These are phyloP conservation scores for Himalopsyche japonica DNA, from an alignment of 2,888 invertebrate genomes.

Conservation along the genomic window DNA sequence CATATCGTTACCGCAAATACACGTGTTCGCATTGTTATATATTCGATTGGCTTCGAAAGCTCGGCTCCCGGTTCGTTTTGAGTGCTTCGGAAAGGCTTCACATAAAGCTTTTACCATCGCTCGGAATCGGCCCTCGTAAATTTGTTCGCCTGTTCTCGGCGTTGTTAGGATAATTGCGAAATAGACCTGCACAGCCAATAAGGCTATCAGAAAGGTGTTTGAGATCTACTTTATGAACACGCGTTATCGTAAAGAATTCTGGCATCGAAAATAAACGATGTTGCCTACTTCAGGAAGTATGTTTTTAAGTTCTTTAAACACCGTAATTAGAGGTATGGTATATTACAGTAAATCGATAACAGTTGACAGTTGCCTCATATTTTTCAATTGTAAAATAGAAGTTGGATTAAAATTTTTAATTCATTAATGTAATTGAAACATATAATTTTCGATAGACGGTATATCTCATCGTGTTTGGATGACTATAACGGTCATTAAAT, in stretches of 20 bases:
- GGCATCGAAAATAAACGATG: neutral
- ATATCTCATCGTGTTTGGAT: no score
- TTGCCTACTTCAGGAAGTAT: neutral
- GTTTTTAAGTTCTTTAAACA: neutral
- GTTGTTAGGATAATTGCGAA: conserved; percentile 20
- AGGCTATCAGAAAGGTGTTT: conserved; percentile 17
- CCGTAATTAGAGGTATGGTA: no score
- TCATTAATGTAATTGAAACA: no score
- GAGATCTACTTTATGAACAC: conserved; percentile 7
- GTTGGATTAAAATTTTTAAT: no score
- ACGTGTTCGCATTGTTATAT: neutral
- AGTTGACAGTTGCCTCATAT: no score
- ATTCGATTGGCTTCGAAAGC: neutral
- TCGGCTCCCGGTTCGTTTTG: neutral
- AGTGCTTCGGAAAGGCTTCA: neutral
- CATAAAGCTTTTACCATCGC: neutral
- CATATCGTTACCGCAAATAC: neutral
- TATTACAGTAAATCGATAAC: no score
- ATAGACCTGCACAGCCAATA: conserved; percentile 9
- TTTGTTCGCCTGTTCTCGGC: conserved; percentile 9
- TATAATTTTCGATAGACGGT: no score
- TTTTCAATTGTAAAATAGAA: no score
- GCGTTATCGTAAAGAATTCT: conserved; percentile 15
- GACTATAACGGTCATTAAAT: no score
- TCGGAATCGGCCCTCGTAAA: neutral